phyloP scores from a whole-genome alignment of 2,797 vertebrate genomes.

The Sphenopsis melanotis region DNA sequence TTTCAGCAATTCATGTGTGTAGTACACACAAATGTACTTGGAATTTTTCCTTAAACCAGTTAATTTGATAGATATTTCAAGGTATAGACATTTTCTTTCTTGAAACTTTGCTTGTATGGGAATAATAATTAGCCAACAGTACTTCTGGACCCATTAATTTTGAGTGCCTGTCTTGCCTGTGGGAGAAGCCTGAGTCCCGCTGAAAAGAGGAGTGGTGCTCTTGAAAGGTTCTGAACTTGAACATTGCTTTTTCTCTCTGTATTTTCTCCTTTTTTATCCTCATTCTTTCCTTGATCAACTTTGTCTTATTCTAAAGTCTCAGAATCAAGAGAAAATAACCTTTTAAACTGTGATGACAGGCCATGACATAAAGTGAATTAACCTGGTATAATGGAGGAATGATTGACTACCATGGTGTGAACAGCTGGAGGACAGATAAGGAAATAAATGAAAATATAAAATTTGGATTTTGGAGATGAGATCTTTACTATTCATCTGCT shows the following conservation, averaged over 20 bases:
- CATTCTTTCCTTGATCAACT: not conserved
- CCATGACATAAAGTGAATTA: not conserved
- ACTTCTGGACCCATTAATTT: not conserved
- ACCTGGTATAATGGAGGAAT: not conserved
- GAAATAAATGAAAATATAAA: not conserved
- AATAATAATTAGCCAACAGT: not conserved
- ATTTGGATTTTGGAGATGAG: not conserved
- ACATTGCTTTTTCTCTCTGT: not conserved
- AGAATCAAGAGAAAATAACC: not conserved
- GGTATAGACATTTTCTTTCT: not conserved
- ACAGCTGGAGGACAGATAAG: not conserved
- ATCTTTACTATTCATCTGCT: not conserved
- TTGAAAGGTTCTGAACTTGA: not conserved
- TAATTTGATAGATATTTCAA: not conserved
- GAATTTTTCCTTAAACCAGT: not conserved
- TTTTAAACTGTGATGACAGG: not conserved
- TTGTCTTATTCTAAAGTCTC: not conserved
- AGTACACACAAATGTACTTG: not conserved
- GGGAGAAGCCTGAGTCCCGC: not conserved
- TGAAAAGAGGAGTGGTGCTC: not conserved
- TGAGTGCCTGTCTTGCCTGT: not conserved
- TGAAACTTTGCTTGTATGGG: not conserved
- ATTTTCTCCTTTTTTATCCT: not conserved
- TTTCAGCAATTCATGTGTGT: not conserved
- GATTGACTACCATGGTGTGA: not conserved